Evolutionary conservation across 2,797 vertebrate species (phyloP), one percentile per base, ranked within the genome.

Genomic region (Streptopelia turtur): DNA sequence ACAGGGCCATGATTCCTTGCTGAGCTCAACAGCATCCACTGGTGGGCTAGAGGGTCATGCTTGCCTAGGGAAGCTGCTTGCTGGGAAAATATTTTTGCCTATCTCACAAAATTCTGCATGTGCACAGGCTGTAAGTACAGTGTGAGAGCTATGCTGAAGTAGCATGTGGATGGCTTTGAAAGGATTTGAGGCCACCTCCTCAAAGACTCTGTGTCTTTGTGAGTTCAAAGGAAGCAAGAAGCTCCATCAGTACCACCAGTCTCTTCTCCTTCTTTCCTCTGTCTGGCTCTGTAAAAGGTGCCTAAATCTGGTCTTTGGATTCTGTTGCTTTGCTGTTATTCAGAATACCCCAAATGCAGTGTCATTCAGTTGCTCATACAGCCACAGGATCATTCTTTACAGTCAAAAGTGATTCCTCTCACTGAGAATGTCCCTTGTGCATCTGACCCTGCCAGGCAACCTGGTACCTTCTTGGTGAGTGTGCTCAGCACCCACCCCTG

Each of bases 361-460:
- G 13, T 1, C 7, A 49, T 70, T 80, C 25, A 5, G 16, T 70
- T 68, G n/a, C 20, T 68, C 22, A 53, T 10, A 6, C 8, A 41
- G 18, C 27, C 23, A 37, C 0, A 1, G 20, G 33, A 87, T 53
- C 61, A 7, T 18, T 80, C 68, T 65, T 57, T 57, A 50, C 84
- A 82, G 20, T 10, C 10, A 16, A 18, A 53, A 89, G 45, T 3
- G 0, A 30, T 71, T 28, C 0, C 37, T 65, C 8, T 82, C 17
- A 6, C 76, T 71, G 61, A 60, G 21, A 3, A 31, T 1, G 2
- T 66, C n/a, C 49, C 18, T 9, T 1, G 1, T 17, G 11, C 8
- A 30, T 72, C 18, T 57, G 55, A 20, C 27, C 28, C 4, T 50
- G 16, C 21, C 80, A 57, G 45, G 16, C 65, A 64, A 35, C 68